Conservation (phyloP, 1,140 invertebrate species). For the Pogonomyrmex barbatus region DNA sequence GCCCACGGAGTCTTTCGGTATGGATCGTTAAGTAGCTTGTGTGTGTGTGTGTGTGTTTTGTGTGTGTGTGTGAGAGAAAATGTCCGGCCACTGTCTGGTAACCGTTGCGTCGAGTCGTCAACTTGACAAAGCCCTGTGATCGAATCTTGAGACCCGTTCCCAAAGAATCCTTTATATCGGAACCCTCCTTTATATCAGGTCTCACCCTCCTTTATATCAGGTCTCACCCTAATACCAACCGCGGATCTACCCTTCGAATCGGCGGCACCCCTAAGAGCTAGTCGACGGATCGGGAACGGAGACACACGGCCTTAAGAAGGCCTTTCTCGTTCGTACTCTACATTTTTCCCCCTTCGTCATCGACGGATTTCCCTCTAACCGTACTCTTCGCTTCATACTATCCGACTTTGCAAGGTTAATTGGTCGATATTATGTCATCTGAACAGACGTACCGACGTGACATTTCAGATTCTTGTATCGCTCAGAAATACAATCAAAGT, state of each 20-base stretch:
- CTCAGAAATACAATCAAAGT: background rate
- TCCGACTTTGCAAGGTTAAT: slow-evolving; percentile 35
- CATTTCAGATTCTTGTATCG: background rate
- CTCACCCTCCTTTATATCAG: slow-evolving; percentile 75
- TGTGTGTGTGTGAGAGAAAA: slow-evolving; percentile 60
- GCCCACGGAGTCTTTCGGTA: background rate
- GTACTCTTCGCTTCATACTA: background rate
- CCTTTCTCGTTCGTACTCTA: slow-evolving; percentile 28
- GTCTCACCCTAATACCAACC: slow-evolving; percentile 77
- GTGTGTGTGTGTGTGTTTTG: no score
- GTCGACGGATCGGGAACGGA: slow-evolving; percentile 57
- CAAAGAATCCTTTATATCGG: slow-evolving; percentile 84
- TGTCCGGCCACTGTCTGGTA: slow-evolving; percentile 66
- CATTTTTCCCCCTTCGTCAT: slow-evolving; percentile 1
- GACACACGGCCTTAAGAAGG: slow-evolving; percentile 51
- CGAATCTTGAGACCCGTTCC: slow-evolving; percentile 85
- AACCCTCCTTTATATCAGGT: slow-evolving; percentile 74
- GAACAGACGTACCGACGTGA: slow-evolving; percentile 7
- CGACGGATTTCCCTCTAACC: slow-evolving; percentile 18
- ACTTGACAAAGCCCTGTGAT: slow-evolving; percentile 82
- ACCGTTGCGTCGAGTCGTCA: slow-evolving; percentile 69
- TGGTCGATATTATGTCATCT: background rate
- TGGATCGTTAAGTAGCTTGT: slow-evolving; percentile 54
- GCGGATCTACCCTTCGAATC: slow-evolving; percentile 76
- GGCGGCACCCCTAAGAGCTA: slow-evolving; percentile 70